phyloP scores from a whole-genome alignment of 2,797 vertebrate species.

The Myotis daubentonii region DNA sequence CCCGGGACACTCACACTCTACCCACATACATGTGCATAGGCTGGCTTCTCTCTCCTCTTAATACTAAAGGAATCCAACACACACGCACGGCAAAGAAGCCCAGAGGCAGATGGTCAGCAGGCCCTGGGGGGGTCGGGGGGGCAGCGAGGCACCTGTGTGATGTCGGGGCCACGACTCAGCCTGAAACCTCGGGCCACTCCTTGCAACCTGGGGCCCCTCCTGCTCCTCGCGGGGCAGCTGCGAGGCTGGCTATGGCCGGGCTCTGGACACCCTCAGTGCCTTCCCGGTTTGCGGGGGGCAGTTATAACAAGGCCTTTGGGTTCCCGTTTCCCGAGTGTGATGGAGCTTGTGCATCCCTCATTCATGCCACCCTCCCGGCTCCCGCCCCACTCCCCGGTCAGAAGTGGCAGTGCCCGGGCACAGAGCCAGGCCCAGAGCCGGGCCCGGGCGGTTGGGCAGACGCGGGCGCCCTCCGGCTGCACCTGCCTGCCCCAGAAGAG shows the following conservation, averaged over 20 bases:
- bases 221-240: rapidly evolving
- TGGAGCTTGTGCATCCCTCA: rapidly evolving
- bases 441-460: not conserved
- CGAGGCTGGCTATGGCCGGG: too few species aligned
- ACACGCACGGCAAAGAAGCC: not conserved
- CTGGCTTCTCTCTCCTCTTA: rapidly evolving
- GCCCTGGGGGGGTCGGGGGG: rapidly evolving
- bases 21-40: rapidly evolving
- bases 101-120: not conserved
- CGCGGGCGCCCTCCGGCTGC: not conserved
- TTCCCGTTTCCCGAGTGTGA: rapidly evolving
- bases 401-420: not conserved
- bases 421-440: not conserved
- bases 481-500: not conserved
- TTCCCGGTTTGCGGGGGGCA: rapidly evolving
- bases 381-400: not conserved
- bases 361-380: rapidly evolving
- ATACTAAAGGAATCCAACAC: not conserved
- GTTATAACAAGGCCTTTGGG: rapidly evolving
- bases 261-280: rapidly evolving
- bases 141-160: rapidly evolving
- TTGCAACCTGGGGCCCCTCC: rapidly evolving
- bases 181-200: not conserved
- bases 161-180: rapidly evolving
- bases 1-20: rapidly evolving